Conservation (phyloP, 2,888 invertebrate genomes). For the Quadroppia sp. region DNA sequence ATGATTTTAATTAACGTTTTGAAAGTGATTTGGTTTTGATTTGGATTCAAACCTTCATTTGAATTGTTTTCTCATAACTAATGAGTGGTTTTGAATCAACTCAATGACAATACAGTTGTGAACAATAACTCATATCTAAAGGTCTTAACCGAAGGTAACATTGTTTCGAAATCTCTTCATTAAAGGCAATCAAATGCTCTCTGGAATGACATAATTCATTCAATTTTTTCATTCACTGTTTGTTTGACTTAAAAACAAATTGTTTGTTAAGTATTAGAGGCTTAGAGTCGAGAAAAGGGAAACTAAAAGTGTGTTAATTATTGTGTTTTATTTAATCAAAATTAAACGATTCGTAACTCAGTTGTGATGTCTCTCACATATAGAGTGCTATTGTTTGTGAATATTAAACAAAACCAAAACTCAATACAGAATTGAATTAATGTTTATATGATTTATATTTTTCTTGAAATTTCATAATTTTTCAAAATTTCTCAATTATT, state of each 20-base stretch:
- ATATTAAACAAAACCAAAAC: neutral
- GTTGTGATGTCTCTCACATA: neutral
- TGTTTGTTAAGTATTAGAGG: neutral
- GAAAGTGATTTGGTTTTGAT: too few relatives aligned
- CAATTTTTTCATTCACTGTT: neutral
- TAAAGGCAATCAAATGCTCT: neutral
- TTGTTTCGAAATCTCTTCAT: constrained; percentile 21
- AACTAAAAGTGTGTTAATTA: constrained; percentile 4
- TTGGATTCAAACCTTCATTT: too few relatives aligned
- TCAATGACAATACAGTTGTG: constrained; percentile 3
- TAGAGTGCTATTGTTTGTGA: neutral
- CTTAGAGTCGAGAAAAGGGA: neutral
- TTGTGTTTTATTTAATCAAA: neutral
- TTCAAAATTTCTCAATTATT: neutral
- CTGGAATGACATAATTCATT: constrained; percentile 17
- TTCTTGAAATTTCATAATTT: neutral
- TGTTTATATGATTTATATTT: neutral
- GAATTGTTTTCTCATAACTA: constrained; percentile 1
- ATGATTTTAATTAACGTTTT: too few relatives aligned
- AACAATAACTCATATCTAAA: neutral
- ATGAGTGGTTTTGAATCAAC: neutral
- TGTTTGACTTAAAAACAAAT: neutral
- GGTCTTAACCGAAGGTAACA: neutral
- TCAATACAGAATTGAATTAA: neutral
- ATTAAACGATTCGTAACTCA: neutral